phyloP scores from a whole-genome alignment of 2,797 vertebrate species.

The Diceros bicornis region DNA sequence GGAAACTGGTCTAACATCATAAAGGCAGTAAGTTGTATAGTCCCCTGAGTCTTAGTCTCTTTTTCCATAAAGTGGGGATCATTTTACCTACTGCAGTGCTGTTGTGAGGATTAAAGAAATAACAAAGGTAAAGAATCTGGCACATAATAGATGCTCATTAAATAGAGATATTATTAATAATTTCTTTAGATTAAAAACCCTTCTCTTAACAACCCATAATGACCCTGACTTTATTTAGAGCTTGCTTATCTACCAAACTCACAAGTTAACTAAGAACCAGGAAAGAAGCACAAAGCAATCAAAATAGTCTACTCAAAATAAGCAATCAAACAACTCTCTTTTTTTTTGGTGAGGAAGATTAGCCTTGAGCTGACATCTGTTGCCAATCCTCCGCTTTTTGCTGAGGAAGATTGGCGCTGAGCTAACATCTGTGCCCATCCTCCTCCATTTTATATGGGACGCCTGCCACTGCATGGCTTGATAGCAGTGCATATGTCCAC shows the following conservation, averaged over 20 bases:
- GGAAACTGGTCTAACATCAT: background rate
- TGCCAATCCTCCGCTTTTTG: too few relatives aligned
- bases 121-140: conserved; percentile 49
- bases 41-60: background rate
- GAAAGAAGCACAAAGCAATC: conserved; percentile 59
- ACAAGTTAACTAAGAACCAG: background rate
- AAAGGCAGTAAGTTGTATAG: background rate
- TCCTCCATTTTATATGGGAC: too few relatives aligned
- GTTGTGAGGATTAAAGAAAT: conserved; percentile 18
- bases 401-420: too few relatives aligned
- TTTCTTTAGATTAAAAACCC: conserved; percentile 27
- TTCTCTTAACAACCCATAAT: background rate
- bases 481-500: too few relatives aligned
- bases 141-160: background rate
- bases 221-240: conserved; percentile 52
- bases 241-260: conserved; percentile 48
- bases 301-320: conserved; percentile 63
- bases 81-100: background rate
- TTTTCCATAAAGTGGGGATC: background rate
- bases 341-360: too few relatives aligned
- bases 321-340: conserved; percentile 29
- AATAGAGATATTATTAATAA: conserved; percentile 23
- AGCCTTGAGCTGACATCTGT: too few relatives aligned
- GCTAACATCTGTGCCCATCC: too few relatives aligned
- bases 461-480: too few relatives aligned